Conservation (phyloP, 1,140 invertebrate species). For the Penaeus vannamei region DNA sequence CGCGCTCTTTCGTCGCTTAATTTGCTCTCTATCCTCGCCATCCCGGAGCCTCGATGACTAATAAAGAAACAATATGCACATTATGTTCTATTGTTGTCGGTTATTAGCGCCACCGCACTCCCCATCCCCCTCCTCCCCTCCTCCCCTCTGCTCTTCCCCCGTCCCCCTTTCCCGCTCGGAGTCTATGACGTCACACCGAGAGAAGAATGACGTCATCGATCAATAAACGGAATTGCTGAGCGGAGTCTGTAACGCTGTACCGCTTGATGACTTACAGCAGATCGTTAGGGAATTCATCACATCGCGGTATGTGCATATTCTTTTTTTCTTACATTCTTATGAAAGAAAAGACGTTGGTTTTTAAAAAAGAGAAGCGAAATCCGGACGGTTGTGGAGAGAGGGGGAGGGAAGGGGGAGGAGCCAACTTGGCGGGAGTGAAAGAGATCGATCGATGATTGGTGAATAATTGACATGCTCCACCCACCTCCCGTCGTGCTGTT, state of each 20-base stretch:
- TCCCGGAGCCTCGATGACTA: too few species aligned
- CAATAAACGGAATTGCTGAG: constrained; percentile 23
- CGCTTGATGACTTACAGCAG: too few species aligned
- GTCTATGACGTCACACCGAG: constrained; percentile 39
- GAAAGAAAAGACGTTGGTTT: not conserved
- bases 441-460: constrained; percentile 54
- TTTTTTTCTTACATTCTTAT: too few species aligned
- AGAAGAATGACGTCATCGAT: constrained; percentile 34
- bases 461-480: constrained; percentile 52
- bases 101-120: not conserved
- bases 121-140: not conserved
- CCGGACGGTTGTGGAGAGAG: not conserved
- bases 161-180: not conserved
- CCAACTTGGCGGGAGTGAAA: not conserved
- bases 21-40: not conserved
- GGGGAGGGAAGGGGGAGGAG: not conserved
- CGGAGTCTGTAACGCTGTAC: too few species aligned
- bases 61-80: too few species aligned
- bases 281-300: too few species aligned
- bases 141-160: not conserved
- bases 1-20: not conserved
- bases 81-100: not conserved
- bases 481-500: constrained; percentile 16
- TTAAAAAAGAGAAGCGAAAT: not conserved
- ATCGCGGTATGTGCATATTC: too few species aligned